Base-by-base conservation (phyloP, 2,888 invertebrate genomes). In the Mythimna pallens region DNA sequence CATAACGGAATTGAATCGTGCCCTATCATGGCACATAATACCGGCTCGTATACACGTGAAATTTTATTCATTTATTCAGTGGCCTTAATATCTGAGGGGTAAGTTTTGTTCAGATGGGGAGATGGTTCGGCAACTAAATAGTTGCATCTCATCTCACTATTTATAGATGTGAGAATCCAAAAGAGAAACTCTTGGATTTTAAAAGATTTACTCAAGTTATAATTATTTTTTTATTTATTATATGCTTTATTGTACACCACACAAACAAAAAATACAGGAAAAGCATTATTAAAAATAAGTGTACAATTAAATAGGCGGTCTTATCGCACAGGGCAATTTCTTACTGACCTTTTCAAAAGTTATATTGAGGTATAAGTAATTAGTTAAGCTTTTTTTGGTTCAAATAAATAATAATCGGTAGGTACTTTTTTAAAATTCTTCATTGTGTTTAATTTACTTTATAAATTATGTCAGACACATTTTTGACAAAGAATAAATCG, bases 51-150 rank as follows among this genome's bases (percentile, higher is more conserved):
- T 69, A 82, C 65, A 75, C 82, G 73, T 75, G 40, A 73, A 81
- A 81, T 81, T 79, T 81, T 81, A 81, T 81, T 82, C 81, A 81
- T 82, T 75, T 81, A 81, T 81, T 79, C 82, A 81, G 79, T 76
- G 73, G 59, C 70, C 68, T 80, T 80, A 71, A 80, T 80, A 80
- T 76, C 68, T 71, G 34, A n/a, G 76, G 64, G 62, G 17, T 47
- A 47, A 17, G 47, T 61, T 68, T 75, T 64, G 67, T 76, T 80
- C 65, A 76, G 61, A 80, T 10, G 66, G 12, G 14, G 65, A 54
- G 40, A 57, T 70, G 20, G 50, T 34, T 30, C 1, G 30, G 50
- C 36, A 54, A 65, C 40, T 57, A 14, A 0, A 65, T 67, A 57
- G 67, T 65, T 78, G 66, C 40, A 64, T 77, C 47, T 68, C 50